Conservation (phyloP, 1,140 invertebrate genomes). For the Bombus turneri region DNA sequence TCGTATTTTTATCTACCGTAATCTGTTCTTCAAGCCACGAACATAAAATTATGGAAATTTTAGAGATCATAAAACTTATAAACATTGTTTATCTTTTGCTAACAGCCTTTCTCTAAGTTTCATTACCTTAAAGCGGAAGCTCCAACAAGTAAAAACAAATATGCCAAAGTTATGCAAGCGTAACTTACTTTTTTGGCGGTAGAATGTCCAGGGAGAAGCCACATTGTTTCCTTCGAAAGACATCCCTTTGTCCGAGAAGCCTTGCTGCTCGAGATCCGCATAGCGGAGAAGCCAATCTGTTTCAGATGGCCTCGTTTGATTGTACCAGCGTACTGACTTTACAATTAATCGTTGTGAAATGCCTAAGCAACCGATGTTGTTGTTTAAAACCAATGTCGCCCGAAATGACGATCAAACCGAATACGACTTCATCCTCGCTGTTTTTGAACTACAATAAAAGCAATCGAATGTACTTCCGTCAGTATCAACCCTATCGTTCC, state of each 20-base stretch:
- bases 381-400: background rate
- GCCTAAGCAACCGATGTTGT: background rate
- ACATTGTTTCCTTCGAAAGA: background rate
- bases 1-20: background rate
- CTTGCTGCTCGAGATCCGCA: background rate
- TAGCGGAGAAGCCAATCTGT: constrained; percentile 18
- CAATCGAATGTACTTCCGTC: background rate
- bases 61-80: too few relatives aligned
- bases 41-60: too few relatives aligned
- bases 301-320: constrained; percentile 15
- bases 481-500: background rate
- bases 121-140: too few relatives aligned
- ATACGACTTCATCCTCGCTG: too few relatives aligned
- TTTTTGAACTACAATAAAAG: background rate
- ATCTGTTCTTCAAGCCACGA: too few relatives aligned
- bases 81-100: too few relatives aligned
- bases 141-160: background rate
- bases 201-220: background rate
- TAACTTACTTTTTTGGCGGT: background rate
- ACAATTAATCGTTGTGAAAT: constrained; percentile 9
- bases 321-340: background rate
- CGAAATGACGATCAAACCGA: background rate
- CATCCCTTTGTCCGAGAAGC: background rate
- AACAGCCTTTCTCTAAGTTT: background rate
- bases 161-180: background rate